Percentiles rank a stretch among this genome's conserved stretches.
phyloP scores from a whole-genome alignment of 2,113 vertebrate species.

The Sporophila hypoxantha region DNA sequence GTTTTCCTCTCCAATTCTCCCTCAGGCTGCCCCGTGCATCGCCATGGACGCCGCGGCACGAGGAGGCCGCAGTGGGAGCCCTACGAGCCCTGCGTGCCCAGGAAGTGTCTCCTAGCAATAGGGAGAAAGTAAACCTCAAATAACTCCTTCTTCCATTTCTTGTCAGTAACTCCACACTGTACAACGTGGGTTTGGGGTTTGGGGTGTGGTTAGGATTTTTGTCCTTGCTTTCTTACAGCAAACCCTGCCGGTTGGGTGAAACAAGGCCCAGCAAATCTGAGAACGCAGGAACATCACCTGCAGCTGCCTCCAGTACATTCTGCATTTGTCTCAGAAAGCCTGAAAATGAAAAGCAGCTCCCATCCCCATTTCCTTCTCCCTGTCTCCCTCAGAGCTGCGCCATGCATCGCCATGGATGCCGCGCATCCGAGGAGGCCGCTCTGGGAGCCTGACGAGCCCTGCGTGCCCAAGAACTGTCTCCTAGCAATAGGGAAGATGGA shows the following conservation, averaged over 20 bases:
- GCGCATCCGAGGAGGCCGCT: neutral
- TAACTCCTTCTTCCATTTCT: neutral
- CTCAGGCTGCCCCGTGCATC: neutral
- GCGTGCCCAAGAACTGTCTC: neutral
- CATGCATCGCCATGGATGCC: fast-evolving
- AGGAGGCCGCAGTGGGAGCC: neutral
- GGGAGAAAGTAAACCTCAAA: neutral
- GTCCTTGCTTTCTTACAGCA: neutral
- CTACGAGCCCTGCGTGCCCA: fast-evolving
- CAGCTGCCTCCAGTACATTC: neutral
- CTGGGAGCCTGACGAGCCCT: neutral
- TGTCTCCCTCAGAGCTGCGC: neutral
- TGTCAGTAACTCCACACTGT: neutral
- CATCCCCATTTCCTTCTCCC: neutral
- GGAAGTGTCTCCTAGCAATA: conserved; percentile 40
- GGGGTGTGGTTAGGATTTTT: neutral
- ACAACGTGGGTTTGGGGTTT: neutral
- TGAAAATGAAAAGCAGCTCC: neutral
- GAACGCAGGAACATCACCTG: neutral
- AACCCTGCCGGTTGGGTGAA: neutral
- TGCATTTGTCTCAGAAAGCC: neutral
- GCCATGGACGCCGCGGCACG: neutral
- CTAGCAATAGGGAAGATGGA: conserved; percentile 24
- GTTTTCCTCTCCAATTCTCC: neutral
- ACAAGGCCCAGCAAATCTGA: neutral